Evolutionary conservation across 92 coral and sea anemone genomes (phyloP), one percentile per base, ranked within the genome.

Genomic region (Phenganax subtilis): DNA sequence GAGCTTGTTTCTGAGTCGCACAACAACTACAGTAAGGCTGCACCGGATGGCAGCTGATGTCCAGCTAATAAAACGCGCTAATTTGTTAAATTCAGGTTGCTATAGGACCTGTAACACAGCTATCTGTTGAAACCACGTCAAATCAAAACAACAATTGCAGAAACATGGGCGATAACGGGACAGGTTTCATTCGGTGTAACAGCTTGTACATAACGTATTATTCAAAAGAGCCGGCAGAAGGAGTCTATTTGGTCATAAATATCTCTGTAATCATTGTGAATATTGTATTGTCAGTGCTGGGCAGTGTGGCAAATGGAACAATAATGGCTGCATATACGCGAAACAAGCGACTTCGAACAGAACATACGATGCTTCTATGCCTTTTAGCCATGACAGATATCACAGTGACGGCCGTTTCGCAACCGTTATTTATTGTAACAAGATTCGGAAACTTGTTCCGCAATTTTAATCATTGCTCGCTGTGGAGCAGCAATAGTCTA

Each of bases 391-490:
- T 51, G 8, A 68, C 73, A 9, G 54, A 68, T 52, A 10, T 68
- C 6, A 28, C 54, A 68, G 53, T 68, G 53, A 68, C 73, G 54
- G 73, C 73, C n/a, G 12, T 68, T 28, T 68, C 47, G 16, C 73
- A 68, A 10, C 73, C 73, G 73, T 68, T 68, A 37, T 68, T 68
- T 16, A 17, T 68, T 53, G 47, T 29, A 10, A 68, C 73, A 37
- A 68, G 16, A 68, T 68, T 68, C 47, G 73, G 73, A 9, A 68
- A 68, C 54, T 68, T 68, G 15, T 28, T 28, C 7, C 20, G 16
- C 12, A 28, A 0, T 17, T 64, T 68, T 37, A 17, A 68, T 37
- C 54, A 8, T 9, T 68, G 73, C 14, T 7, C 11, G 16, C 17
- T 68, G 53, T 68, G 52, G 73, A 37, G 6, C 11, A 68, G 29